Conservation (phyloP, 2,113 vertebrate species). For the Pan troglodytes region NHGRI_mPanTro3-v2.1_pri NC_086015.1:21031501-21032000, state of each 20-base stretch:
- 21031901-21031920: background rate
- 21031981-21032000: constrained; percentile 9
- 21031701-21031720: background rate
- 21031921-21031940: constrained; percentile 19
- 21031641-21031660: background rate
- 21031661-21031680: background rate
- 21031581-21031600: background rate
- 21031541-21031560: background rate
- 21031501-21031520: background rate
- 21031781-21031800: background rate
- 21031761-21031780: constrained; percentile 6
- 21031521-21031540: background rate
- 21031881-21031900: background rate
- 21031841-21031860: background rate
- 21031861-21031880: background rate
- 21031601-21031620: background rate
- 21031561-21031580: background rate
- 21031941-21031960: constrained; percentile 32
- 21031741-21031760: background rate
- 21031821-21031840: background rate
- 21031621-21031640: background rate
- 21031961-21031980: background rate
- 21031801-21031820: background rate
- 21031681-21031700: background rate
- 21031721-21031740: constrained; percentile 7